Conservation (phyloP, 2,888 invertebrate genomes). For the Melinaea marsaeus region DNA sequence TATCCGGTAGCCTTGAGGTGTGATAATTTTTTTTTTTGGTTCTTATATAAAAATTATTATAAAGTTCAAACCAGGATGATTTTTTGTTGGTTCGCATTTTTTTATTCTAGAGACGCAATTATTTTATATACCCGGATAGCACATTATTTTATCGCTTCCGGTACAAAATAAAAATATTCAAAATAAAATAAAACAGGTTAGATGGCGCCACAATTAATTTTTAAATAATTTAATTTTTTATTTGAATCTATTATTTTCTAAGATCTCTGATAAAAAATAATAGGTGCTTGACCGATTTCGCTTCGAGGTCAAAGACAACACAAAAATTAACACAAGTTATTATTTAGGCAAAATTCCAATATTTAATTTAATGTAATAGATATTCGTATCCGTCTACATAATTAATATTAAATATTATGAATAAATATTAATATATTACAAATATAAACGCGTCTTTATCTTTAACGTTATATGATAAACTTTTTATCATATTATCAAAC, state of each 20-base stretch:
- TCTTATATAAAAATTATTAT: neutral
- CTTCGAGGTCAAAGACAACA: neutral
- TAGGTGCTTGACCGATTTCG: slow-evolving; percentile 3
- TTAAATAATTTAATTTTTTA: neutral
- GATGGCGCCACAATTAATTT: neutral
- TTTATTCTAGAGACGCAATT: neutral
- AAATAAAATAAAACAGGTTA: neutral
- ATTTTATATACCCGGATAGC: no score
- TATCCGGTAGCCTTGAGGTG: slow-evolving; percentile 5
- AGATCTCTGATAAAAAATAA: no score
- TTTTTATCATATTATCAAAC: slow-evolving; percentile 2
- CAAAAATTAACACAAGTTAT: no score
- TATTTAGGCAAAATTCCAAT: no score
- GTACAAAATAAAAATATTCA: no score
- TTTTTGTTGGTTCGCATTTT: neutral
- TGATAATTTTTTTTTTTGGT: neutral
- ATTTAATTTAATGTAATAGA: no score
- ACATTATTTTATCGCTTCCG: no score
- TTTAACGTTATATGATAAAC: neutral
- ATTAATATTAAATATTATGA: no score
- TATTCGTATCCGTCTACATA: no score
- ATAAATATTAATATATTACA: no score
- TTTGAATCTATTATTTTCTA: neutral
- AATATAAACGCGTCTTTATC: no score
- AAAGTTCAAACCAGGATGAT: neutral